phyloP scores from a whole-genome alignment of 2,888 invertebrate genomes.

The Anthophora plumipes region DNA sequence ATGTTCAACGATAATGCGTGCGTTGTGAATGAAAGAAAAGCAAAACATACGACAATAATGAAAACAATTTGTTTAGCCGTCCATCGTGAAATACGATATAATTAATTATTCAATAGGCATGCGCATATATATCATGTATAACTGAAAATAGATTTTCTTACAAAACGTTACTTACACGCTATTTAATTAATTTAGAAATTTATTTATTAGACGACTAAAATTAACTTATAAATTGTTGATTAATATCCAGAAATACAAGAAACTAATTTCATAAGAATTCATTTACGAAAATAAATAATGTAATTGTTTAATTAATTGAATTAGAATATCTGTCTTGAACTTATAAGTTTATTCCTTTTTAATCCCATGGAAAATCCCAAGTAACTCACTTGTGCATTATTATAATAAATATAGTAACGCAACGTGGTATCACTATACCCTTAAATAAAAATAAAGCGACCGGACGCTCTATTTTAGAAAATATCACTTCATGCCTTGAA shows the following conservation, averaged over 20 bases:
- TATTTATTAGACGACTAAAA: neutral
- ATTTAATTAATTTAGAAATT: neutral
- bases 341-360: no score
- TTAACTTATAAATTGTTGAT: no score
- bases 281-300: no score
- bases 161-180: no score
- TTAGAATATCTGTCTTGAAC: no score
- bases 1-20: neutral
- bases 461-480: neutral
- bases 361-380: no score
- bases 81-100: neutral
- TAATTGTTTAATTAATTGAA: no score
- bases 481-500: neutral
- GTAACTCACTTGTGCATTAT: neutral
- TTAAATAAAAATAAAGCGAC: neutral
- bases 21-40: neutral
- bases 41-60: conserved; percentile 1
- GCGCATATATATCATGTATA: neutral
- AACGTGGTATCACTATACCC: neutral
- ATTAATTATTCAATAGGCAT: conserved; percentile 11
- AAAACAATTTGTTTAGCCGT: neutral
- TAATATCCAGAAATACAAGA: no score
- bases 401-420: neutral
- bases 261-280: no score
- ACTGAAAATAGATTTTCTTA: neutral